Percentiles rank a stretch among this genome's conserved stretches.
phyloP scores from a whole-genome alignment of 2,888 invertebrate genomes.

The Hylaea fasciaria region DNA sequence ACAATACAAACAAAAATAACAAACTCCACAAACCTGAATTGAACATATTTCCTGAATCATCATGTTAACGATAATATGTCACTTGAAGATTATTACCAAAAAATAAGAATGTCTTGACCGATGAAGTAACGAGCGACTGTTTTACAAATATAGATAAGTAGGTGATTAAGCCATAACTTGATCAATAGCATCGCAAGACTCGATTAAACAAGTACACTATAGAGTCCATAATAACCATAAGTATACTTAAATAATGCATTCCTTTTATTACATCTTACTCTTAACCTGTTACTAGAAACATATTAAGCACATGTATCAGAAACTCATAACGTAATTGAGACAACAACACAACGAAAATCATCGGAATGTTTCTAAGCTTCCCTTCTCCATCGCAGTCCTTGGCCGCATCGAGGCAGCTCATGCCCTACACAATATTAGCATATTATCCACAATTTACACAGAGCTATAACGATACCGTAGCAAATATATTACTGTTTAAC shows the following conservation, averaged over 20 bases:
- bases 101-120: conserved; percentile 1
- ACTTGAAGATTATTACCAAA: conserved; percentile 3
- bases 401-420: conserved; percentile 51
- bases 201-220: conserved; percentile 4
- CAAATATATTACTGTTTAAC: background rate
- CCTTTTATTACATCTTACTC: too few species aligned
- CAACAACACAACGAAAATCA: conserved; percentile 31
- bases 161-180: background rate
- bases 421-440: conserved; percentile 56
- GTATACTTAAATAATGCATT: background rate
- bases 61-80: conserved; percentile 17
- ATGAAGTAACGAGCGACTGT: background rate
- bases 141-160: conserved; percentile 7
- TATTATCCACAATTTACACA: conserved; percentile 45
- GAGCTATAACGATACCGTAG: conserved; percentile 12
- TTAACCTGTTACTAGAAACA: too few species aligned
- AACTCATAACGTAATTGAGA: too few species aligned
- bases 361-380: conserved; percentile 60
- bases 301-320: background rate
- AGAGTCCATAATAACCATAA: background rate
- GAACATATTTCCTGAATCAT: conserved; percentile 10
- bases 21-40: conserved; percentile 8
- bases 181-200: too few species aligned
- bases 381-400: conserved; percentile 60
- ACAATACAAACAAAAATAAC: conserved; percentile 36